Percentiles rank a stretch among this genome's conserved stretches.
These are phyloP conservation scores for Ptilonorhynchus violaceus DNA, from an alignment of 2,113 vertebrate genomes.

Conservation along the genomic window DNA sequence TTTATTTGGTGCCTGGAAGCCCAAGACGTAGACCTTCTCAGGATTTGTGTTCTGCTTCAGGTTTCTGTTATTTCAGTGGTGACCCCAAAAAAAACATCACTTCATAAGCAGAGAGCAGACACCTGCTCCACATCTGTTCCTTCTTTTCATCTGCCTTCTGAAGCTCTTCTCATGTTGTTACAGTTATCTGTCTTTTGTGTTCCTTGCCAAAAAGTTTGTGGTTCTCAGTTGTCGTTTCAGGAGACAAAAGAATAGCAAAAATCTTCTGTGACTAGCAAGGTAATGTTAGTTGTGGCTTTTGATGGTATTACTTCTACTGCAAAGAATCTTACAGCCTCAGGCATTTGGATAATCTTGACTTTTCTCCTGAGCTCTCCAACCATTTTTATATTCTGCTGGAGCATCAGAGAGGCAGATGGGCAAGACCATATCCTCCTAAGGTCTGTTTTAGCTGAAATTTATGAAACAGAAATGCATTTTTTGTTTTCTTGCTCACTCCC, in stretches of 20 bases:
- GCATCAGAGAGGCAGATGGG: not conserved
- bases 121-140: slow-evolving; percentile 10
- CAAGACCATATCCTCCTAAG: not conserved
- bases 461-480: not conserved
- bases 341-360: not conserved
- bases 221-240: not conserved
- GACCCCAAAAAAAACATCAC: not conserved
- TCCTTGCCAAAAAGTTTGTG: not conserved
- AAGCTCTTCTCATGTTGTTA: not conserved
- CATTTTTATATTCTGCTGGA: not conserved
- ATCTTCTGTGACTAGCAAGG: not conserved
- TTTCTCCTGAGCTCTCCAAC: not conserved
- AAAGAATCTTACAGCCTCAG: not conserved
- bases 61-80: not conserved
- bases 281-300: not conserved
- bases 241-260: not conserved
- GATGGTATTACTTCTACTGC: not conserved
- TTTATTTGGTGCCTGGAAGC: not conserved
- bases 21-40: not conserved
- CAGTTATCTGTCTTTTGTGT: not conserved
- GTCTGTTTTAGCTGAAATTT: not conserved
- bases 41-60: not conserved
- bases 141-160: not conserved
- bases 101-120: not conserved
- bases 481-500: not conserved